These are phyloP conservation scores for Acholoe squamosa DNA, from an alignment of 2,888 invertebrate genomes.

Conservation along the genomic window DNA sequence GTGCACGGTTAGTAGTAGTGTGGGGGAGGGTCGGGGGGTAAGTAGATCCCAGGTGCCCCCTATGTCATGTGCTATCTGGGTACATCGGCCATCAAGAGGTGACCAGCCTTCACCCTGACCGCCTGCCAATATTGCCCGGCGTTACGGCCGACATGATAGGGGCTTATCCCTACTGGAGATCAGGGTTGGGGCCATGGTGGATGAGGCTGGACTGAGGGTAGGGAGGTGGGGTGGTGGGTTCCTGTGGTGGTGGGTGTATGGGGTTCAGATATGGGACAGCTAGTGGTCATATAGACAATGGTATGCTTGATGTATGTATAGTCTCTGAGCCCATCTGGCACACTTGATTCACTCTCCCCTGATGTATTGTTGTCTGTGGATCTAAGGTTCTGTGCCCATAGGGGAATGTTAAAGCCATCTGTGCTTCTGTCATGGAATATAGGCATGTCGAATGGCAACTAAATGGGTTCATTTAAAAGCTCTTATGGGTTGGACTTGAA, in stretches of 20 bases:
- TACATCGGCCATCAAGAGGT: background rate
- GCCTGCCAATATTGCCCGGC: background rate
- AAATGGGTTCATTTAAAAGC: no score
- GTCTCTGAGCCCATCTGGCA: no score
- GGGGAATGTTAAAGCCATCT: no score
- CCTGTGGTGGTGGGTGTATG: background rate
- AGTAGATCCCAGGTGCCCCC: conserved; percentile 5
- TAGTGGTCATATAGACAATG: conserved; percentile 2
- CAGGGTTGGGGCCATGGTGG: background rate
- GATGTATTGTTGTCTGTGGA: no score
- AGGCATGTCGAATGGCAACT: no score
- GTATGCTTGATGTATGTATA: background rate
- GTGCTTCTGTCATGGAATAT: no score
- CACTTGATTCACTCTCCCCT: no score
- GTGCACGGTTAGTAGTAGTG: no score
- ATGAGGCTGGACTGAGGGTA: no score
- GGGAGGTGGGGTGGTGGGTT: background rate
- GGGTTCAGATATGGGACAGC: background rate
- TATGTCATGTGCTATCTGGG: background rate
- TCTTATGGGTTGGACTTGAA: no score
- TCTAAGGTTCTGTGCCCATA: no score
- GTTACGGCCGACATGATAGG: background rate
- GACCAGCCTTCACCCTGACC: background rate
- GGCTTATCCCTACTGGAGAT: background rate
- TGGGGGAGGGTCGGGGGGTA: background rate